Percentiles rank a stretch among this genome's conserved stretches.
Conservation (phyloP, 1,140 invertebrate genomes). For the Aplysia californica region DNA sequence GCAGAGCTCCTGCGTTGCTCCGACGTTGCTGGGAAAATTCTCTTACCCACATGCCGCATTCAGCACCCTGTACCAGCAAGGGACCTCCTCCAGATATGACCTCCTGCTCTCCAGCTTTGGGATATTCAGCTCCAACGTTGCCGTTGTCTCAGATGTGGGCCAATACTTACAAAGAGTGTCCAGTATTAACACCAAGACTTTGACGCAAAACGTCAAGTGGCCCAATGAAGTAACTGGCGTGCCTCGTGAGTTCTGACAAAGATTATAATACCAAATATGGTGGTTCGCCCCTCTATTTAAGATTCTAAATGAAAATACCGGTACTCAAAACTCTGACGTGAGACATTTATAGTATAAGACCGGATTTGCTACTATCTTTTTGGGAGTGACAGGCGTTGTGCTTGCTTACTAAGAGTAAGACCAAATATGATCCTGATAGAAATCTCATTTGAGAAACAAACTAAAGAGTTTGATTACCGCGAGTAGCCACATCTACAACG, state of each 20-base stretch:
- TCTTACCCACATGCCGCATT: slow-evolving; percentile 37
- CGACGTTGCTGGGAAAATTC: slow-evolving; percentile 28
- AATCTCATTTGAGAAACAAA: too few species aligned
- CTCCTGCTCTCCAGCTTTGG: slow-evolving; percentile 46
- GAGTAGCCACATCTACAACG: too few species aligned
- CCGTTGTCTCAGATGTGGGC: slow-evolving; percentile 44
- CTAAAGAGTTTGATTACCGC: too few species aligned
- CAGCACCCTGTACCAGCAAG: slow-evolving; percentile 13
- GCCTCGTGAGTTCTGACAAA: slow-evolving; percentile 36
- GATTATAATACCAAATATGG: not conserved
- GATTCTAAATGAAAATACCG: too few species aligned
- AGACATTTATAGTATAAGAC: too few species aligned
- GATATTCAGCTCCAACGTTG: slow-evolving; percentile 33
- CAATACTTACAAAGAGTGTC: slow-evolving; percentile 29
- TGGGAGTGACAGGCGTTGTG: too few species aligned
- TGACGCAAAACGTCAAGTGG: slow-evolving; percentile 43
- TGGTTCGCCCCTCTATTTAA: too few species aligned
- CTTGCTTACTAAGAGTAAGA: too few species aligned
- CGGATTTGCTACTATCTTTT: too few species aligned
- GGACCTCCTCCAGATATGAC: slow-evolving; percentile 25
- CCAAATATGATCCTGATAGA: too few species aligned
- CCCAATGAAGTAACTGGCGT: slow-evolving; percentile 49
- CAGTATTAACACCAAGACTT: slow-evolving; percentile 13
- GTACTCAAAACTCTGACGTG: too few species aligned
- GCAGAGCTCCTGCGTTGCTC: too few species aligned